phyloP scores from a whole-genome alignment of 2,797 vertebrate genomes.

The Rhinophrynus dorsalis region DNA sequence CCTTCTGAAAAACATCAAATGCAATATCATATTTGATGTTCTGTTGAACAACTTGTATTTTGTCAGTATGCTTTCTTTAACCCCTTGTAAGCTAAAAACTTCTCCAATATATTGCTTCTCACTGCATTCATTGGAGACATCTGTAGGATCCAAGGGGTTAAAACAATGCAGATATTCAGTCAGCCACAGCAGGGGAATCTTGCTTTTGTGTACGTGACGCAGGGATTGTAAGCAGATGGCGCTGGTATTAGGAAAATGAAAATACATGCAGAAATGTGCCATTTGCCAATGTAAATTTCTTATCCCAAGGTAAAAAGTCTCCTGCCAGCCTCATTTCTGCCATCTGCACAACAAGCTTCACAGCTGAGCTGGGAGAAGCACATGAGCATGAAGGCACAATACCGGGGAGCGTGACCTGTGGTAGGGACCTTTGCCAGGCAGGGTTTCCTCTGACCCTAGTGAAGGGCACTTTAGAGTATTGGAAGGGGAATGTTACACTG shows the following conservation, averaged over 20 bases:
- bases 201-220: constrained; percentile 48
- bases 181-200: no score
- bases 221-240: constrained; percentile 80
- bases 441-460: neutral
- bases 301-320: constrained; percentile 78
- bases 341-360: constrained; percentile 72
- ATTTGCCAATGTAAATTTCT: constrained; percentile 79
- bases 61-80: neutral
- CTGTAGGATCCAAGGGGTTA: no score
- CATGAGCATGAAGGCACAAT: constrained; percentile 23
- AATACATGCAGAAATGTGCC: constrained; percentile 77
- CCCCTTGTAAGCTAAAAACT: neutral
- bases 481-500: neutral
- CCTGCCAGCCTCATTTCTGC: constrained; percentile 64
- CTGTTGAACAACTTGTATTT: neutral
- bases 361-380: constrained; percentile 58
- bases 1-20: no score
- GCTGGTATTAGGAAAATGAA: constrained; percentile 78
- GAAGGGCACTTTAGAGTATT: neutral
- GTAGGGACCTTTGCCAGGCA: no score
- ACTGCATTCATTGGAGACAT: neutral
- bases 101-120: neutral
- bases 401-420: neutral
- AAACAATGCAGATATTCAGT: neutral
- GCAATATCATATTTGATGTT: no score